Conservation (phyloP, 2,113 vertebrate species). For the Otocyon megalotis region DNA sequence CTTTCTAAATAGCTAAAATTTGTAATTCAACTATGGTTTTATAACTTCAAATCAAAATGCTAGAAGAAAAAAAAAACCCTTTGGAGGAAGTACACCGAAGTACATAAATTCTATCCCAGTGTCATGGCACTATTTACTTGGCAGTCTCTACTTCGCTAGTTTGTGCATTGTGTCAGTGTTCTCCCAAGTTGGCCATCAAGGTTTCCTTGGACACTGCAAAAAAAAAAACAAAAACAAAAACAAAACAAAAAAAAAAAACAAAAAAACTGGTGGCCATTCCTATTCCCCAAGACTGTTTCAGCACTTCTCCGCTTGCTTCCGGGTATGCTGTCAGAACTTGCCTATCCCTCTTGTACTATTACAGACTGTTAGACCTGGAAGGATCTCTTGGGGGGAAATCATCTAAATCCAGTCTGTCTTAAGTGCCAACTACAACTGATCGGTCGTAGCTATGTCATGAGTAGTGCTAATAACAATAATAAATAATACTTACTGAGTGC, state of each 20-base stretch:
- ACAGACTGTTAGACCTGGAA: neutral
- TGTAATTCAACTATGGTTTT: neutral
- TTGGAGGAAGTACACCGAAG: neutral
- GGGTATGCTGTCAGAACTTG: neutral
- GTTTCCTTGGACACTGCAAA: neutral
- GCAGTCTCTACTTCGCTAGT: neutral
- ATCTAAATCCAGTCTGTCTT: neutral
- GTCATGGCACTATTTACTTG: neutral
- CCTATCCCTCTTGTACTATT: neutral
- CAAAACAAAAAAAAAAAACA: too few relatives aligned
- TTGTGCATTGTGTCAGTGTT: neutral
- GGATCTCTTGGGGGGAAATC: neutral
- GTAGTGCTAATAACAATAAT: neutral
- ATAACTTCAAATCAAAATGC: slow-evolving; percentile 37
- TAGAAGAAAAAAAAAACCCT: neutral
- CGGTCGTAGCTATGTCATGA: neutral
- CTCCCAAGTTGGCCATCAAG: neutral
- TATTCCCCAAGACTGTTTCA: neutral
- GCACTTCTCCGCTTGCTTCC: neutral
- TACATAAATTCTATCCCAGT: neutral
- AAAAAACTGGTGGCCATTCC: neutral
- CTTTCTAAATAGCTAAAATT: neutral
- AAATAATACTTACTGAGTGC: neutral
- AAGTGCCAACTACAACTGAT: neutral
- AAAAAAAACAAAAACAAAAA: too few relatives aligned